Conservation (phyloP, 2,797 vertebrate species). For the Sylvia borin region DNA sequence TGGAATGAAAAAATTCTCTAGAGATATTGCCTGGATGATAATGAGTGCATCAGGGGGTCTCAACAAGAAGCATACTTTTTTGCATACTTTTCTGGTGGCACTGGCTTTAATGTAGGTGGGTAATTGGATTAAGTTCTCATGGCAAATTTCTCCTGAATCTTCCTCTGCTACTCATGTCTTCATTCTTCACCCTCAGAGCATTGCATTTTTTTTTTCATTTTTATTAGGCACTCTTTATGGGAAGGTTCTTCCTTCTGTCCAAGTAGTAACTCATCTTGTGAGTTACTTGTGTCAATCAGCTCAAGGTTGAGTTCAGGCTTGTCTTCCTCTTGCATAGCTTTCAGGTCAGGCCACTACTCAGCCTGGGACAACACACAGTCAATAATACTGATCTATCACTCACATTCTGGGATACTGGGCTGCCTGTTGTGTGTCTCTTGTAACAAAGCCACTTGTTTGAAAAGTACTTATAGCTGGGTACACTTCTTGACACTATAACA, state of each 20-base stretch:
- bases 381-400: accelerated
- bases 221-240: not conserved
- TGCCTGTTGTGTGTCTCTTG: not conserved
- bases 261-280: not conserved
- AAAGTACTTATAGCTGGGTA: not conserved
- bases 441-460: not conserved
- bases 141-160: not conserved
- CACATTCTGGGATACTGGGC: not conserved
- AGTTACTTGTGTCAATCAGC: not conserved
- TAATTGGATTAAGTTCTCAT: not conserved
- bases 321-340: not conserved
- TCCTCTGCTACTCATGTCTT: not conserved
- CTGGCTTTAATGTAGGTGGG: not conserved
- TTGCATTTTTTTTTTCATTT: not conserved
- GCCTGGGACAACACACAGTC: not conserved
- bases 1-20: not conserved
- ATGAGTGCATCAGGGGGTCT: accelerated
- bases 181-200: not conserved
- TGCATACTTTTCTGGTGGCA: not conserved
- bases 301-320: not conserved
- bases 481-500: not conserved
- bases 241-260: not conserved
- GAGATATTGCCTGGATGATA: not conserved
- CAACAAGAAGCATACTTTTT: not conserved
- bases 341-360: not conserved